A percentile compares a stretch with the other conserved stretches of the same genome.
phyloP scores from a whole-genome alignment of 2,888 invertebrate genomes.

The Drosophila kambysellisi region DNA sequence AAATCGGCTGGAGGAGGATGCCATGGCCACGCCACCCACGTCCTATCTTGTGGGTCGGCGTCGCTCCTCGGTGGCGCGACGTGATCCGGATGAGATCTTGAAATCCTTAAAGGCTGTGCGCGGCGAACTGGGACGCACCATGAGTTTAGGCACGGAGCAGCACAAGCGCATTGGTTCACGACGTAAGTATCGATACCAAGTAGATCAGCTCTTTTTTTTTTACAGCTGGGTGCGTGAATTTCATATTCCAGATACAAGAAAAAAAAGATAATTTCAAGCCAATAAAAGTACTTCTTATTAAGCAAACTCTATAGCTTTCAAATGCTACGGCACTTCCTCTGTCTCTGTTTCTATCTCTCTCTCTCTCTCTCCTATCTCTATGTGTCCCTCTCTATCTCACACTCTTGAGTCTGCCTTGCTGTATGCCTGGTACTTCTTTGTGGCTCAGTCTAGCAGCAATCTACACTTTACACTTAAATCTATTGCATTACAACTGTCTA shows the following conservation, averaged over 20 bases:
- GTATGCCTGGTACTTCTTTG: slow-evolving; percentile 41
- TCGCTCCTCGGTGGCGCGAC: slow-evolving; percentile 92
- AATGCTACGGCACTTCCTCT: slow-evolving; percentile 3
- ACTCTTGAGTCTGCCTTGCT: slow-evolving; percentile 46
- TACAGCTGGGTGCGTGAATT: slow-evolving; percentile 15
- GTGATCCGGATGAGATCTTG: slow-evolving; percentile 94
- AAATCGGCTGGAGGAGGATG: slow-evolving; percentile 86
- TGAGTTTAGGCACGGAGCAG: slow-evolving; percentile 90
- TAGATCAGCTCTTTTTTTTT: slow-evolving; percentile 14
- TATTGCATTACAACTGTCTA: slow-evolving; percentile 57
- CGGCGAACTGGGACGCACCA: slow-evolving; percentile 92
- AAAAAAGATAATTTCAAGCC: neutral
- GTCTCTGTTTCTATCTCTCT: slow-evolving; percentile 15
- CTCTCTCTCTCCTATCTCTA: slow-evolving; percentile 19
- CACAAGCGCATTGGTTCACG: slow-evolving; percentile 87
- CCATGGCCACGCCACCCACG: slow-evolving; percentile 85
- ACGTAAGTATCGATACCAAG: slow-evolving; percentile 87
- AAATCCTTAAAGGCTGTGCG: slow-evolving; percentile 92
- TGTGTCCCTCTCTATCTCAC: slow-evolving; percentile 12
- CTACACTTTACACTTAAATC: slow-evolving; percentile 20
- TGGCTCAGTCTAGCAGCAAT: slow-evolving; percentile 39
- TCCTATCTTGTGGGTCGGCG: slow-evolving; percentile 89
- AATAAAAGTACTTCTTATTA: slow-evolving; percentile 2
- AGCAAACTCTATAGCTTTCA: slow-evolving; percentile 16
- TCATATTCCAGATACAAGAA: slow-evolving; percentile 9